phyloP scores from a whole-genome alignment of 2,113 vertebrate species.

The Scopus umbretta region DNA sequence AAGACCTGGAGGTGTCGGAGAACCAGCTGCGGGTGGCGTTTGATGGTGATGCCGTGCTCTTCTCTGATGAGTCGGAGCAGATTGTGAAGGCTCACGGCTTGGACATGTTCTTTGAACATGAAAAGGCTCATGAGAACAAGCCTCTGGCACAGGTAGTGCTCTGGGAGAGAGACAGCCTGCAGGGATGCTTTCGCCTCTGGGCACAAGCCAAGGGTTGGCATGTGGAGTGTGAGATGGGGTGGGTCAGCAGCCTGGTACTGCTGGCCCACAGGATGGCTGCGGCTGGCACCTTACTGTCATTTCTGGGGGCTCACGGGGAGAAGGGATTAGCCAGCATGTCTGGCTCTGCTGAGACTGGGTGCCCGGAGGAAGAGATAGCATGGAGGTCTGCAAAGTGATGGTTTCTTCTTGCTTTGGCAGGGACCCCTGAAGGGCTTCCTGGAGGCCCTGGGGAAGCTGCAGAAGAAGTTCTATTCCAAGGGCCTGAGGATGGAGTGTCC shows the following conservation, averaged over 20 bases:
- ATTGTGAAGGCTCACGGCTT: constrained; percentile 91
- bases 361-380: too few species aligned
- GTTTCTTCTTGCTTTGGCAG: constrained; percentile 48
- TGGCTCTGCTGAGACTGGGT: not conserved
- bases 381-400: not conserved
- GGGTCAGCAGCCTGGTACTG: not conserved
- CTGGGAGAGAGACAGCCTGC: not conserved
- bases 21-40: constrained; percentile 92
- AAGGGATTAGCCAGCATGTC: rapidly evolving
- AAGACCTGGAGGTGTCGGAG: constrained; percentile 79
- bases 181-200: not conserved
- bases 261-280: rapidly evolving
- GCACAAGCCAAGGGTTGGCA: rapidly evolving
- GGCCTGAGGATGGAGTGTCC: constrained; percentile 90
- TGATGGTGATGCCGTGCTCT: constrained; percentile 92
- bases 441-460: constrained; percentile 90
- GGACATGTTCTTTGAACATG: constrained; percentile 93
- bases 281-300: rapidly evolving
- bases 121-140: constrained; percentile 89
- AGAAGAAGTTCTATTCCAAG: constrained; percentile 93
- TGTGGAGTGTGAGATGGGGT: rapidly evolving
- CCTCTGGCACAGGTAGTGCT: constrained; percentile 86
- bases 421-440: constrained; percentile 92
- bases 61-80: constrained; percentile 93
- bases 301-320: not conserved